A percentile compares a stretch with the other conserved stretches of the same genome.
phyloP scores from a whole-genome alignment of 1,140 invertebrate genomes.

The Neodiprion lecontei region DNA sequence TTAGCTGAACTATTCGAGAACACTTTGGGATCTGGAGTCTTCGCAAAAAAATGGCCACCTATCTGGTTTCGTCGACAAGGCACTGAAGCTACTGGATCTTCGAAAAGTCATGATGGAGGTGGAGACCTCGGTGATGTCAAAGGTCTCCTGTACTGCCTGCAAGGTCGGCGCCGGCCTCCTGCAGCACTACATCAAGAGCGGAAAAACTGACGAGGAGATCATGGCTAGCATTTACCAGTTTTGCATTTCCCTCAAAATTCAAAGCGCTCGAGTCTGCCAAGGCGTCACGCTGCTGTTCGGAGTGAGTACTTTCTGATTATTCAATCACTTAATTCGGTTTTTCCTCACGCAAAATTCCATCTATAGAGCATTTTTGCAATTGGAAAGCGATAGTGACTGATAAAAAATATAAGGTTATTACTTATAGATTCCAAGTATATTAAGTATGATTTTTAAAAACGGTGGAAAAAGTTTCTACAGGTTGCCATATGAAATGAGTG shows the following conservation, averaged over 20 bases:
- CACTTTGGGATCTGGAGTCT: conserved; percentile 75
- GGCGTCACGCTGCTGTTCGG: conserved; percentile 86
- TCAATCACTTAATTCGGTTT: conserved; percentile 20
- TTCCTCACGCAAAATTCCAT: background rate
- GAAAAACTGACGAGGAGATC: conserved; percentile 86
- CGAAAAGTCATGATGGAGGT: conserved; percentile 86
- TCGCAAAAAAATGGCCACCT: conserved; percentile 70
- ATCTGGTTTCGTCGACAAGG: conserved; percentile 81
- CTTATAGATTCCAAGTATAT: no score
- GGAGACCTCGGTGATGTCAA: conserved; percentile 89
- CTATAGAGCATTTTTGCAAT: background rate
- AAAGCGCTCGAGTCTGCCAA: conserved; percentile 84
- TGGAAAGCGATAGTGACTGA: no score
- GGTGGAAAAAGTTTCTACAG: no score
- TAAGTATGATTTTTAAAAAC: no score
- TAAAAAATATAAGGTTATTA: no score
- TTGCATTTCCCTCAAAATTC: conserved; percentile 84
- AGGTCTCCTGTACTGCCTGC: conserved; percentile 89
- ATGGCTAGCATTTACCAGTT: conserved; percentile 84
- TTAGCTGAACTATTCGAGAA: conserved; percentile 64
- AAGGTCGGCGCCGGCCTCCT: conserved; percentile 85
- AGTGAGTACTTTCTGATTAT: conserved; percentile 60
- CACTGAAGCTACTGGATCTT: conserved; percentile 79
- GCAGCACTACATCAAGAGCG: conserved; percentile 83
- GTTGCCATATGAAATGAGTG: no score